phyloP scores from a whole-genome alignment of 2,113 vertebrate species.

The Neopipo cinnamomea region DNA sequence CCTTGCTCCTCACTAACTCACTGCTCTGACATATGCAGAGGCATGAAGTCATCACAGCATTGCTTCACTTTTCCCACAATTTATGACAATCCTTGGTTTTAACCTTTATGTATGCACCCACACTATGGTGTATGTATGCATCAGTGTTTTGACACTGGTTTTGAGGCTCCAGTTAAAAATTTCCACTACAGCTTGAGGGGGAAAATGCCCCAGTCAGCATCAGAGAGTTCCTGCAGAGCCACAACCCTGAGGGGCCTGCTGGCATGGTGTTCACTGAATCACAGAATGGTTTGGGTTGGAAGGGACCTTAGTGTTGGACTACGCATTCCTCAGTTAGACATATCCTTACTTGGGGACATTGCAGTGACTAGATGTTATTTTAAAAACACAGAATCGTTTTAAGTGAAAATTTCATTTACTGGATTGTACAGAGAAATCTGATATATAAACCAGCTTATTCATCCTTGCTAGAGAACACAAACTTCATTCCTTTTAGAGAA shows the following conservation, averaged over 20 bases:
- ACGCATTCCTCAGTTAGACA: background rate
- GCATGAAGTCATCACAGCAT: background rate
- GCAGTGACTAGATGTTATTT: background rate
- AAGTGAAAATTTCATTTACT: constrained; percentile 5
- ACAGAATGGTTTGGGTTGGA: background rate
- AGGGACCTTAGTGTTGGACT: background rate
- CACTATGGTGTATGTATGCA: rapidly evolving
- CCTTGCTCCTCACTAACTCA: background rate
- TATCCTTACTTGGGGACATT: constrained; percentile 18
- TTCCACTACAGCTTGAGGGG: background rate
- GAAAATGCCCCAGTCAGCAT: background rate
- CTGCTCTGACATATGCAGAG: background rate
- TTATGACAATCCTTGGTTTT: background rate
- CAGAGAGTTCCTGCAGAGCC: background rate
- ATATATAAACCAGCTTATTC: background rate
- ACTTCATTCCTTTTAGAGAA: constrained; percentile 3
- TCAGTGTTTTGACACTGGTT: background rate
- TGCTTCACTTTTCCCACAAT: background rate
- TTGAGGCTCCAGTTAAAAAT: background rate
- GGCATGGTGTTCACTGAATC: background rate
- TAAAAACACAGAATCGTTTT: background rate
- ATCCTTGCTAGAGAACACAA: background rate
- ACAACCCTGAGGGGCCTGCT: background rate
- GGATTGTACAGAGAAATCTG: background rate
- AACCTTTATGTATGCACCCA: background rate